Base-by-base conservation (phyloP, 2,113 vertebrate species). In the Protomyctophum bolini region DNA sequence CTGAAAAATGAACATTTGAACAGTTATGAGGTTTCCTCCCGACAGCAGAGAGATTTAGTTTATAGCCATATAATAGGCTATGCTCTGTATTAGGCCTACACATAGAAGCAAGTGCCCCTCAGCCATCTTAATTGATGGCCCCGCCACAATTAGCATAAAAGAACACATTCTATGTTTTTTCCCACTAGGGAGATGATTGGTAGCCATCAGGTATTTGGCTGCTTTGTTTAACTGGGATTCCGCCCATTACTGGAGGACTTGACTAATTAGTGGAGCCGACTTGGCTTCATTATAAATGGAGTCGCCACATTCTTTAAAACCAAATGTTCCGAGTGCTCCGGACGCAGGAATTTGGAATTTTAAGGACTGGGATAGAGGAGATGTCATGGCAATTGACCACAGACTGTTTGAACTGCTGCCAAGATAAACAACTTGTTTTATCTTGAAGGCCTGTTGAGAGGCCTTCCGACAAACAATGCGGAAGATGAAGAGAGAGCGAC, bases 241-340 rank as follows among this genome's bases (percentile, higher is more conserved):
- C 77, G 57, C 74, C 78, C 85, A 88, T 88, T 81, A 83, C 73
- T 84, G 84, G 84, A 74, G 84, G 84, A 74, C 69, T 81, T 66
- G 83, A 81, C 82, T 89, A 88, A 92, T 92, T 86, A 88, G 84
- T 82, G 82, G 58, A 88, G 75, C 80, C 60, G 76, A 75, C 76
- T 87, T 61, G 84, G 85, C 85, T 86, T 83, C 83, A 76, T 74
- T 90, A 21, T 21, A 81, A 86, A 85, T 68, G 59, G 81, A 86
- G 71, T 85, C 66, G 57, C 67, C 69, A 70, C 76, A 91, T 91
- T 90, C 86, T 88, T 90, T 70, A 71, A 86, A 82, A 71, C 73
- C 77, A 70, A 82, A 70, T 47, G 57, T 81, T 78, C 68, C 65
- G n/a, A n/a, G n/a, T 51, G 80, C 77, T 82, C 73, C 46, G 0